These are phyloP conservation scores for Enteromius paludinosus DNA, from an alignment of 2,797 vertebrate species.

Conservation along the genomic window DNA sequence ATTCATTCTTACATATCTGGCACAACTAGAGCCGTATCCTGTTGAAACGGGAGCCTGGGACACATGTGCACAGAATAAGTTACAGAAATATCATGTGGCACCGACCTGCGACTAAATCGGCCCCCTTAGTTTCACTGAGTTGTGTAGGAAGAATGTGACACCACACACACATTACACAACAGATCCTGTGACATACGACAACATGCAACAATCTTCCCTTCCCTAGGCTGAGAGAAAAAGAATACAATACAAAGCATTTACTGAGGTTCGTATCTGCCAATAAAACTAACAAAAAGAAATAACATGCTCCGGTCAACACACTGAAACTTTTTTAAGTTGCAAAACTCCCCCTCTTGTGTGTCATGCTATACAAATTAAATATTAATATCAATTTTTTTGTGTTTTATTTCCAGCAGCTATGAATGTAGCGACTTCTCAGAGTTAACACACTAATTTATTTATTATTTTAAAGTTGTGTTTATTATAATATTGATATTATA, in stretches of 20 bases:
- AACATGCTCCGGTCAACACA: neutral
- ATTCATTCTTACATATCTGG: conserved; percentile 11
- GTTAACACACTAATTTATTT: too few species aligned
- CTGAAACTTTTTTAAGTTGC: too few species aligned
- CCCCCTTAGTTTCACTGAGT: neutral
- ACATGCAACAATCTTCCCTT: neutral
- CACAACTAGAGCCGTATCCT: neutral
- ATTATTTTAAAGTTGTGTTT: too few species aligned
- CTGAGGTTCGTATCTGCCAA: neutral
- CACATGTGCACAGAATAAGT: neutral
- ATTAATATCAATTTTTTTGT: neutral
- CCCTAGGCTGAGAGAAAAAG: neutral
- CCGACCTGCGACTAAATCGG: neutral
- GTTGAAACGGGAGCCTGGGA: neutral
- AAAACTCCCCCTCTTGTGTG: too few species aligned
- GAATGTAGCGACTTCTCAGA: neutral
- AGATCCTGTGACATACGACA: neutral
- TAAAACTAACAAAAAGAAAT: neutral
- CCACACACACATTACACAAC: neutral
- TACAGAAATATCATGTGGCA: neutral
- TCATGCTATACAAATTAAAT: neutral
- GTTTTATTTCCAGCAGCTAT: too few species aligned
- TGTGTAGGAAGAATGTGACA: neutral
- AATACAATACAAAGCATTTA: neutral
- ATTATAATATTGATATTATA: neutral